Evolutionary conservation across 2,888 invertebrate genomes (phyloP), one percentile per base, ranked within the genome.

Genomic region (Chrysomela aeneicollis): DNA sequence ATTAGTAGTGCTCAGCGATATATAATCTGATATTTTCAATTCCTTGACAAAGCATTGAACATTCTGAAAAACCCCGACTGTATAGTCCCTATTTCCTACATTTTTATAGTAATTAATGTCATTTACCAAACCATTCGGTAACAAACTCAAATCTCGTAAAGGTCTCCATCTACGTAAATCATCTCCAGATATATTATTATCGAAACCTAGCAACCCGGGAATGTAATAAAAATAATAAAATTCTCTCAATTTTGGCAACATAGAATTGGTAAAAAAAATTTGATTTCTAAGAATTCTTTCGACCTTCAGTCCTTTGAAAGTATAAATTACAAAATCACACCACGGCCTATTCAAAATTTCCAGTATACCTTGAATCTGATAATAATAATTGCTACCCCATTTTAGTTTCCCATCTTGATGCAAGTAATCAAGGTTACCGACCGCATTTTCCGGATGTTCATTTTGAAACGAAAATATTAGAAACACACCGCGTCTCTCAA

Each of bases 11-110:
- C 18, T 12, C 9, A 61, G 18, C n/a, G 53, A 52, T 30, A 30
- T 10, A 30, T 21, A 61, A 53, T 53, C 61, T 15, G 30, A 53
- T 22, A 30, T 1, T 17, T 19, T 21, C 30, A 61, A n/a, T 46
- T 61, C 53, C 12, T 30, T 61, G 6, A 8, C 32, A 22, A 53
- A 18, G 53, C 37, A 61, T 9, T 61, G n/a, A 1, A 53, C 2
- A 18, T 61, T 46, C 10, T 19, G 8, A 52, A 47, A 61, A 12
- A 53, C 18, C 1, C 47, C 47, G 3, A 53, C 21, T 9, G 50
- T 50, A n/a, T 50, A 50, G n/a, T 50, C 50, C 22, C 50, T 50
- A 8, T 50, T 21, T 21, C 12, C 4, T 18, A 8, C 1, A 6
- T 50, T 50, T 21, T 21, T 50, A 50, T 50, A 50, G 21, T 50